Conservation (phyloP, 23 tunicate species). For the Ciona savignyi region DNA sequence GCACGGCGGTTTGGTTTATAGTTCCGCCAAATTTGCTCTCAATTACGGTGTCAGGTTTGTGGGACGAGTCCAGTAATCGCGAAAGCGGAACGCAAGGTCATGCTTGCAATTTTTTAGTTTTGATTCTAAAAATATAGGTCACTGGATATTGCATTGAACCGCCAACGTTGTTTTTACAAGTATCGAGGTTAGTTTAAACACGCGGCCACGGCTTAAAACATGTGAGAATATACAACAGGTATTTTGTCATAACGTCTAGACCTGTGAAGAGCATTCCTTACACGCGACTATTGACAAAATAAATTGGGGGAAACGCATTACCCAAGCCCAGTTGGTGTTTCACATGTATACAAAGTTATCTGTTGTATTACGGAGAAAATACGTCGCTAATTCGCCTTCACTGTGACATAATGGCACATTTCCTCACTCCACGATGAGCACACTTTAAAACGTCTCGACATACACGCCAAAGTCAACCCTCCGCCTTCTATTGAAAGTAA, state of each 20-base stretch:
- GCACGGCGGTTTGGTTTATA: background rate
- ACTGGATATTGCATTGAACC: background rate
- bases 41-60: background rate
- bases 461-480: background rate
- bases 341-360: background rate
- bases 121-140: background rate
- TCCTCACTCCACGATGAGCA: background rate
- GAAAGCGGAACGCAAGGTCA: conserved; percentile 1
- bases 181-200: background rate
- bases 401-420: background rate
- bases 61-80: background rate
- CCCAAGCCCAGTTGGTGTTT: background rate
- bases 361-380: too few relatives aligned
- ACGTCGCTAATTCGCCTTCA: too few relatives aligned
- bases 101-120: too few relatives aligned
- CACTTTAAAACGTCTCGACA: background rate
- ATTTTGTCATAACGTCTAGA: background rate
- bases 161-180: background rate
- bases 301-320: conserved; percentile 1
- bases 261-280: background rate
- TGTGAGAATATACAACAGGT: background rate
- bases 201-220: background rate
- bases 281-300: background rate
- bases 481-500: background rate
- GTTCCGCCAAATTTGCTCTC: background rate